phyloP scores from a whole-genome alignment of 2,113 vertebrate species.

The Seriola aureovittata region DNA sequence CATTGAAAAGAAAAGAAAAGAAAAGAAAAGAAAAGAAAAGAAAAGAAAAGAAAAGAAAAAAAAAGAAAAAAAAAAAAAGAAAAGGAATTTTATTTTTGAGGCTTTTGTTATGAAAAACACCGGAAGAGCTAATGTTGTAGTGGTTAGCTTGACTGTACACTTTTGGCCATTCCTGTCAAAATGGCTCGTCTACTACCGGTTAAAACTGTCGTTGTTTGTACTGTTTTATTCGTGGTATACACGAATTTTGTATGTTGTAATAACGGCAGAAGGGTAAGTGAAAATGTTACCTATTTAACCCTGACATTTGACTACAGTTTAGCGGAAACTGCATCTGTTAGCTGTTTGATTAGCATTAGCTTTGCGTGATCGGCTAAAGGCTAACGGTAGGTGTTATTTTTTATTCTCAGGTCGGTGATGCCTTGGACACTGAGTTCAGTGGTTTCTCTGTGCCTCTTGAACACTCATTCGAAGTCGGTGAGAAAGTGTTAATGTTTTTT shows the following conservation, averaged over 20 bases:
- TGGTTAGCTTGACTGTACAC: constrained; percentile 5
- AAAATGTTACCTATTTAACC: fast-evolving
- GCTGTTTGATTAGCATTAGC: constrained; percentile 53
- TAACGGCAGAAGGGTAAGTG: constrained; percentile 80
- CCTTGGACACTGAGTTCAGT: constrained; percentile 84
- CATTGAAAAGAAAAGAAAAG: not conserved
- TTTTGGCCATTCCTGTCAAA: constrained; percentile 30
- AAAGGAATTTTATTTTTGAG: not conserved
- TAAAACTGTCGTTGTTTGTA: constrained; percentile 28
- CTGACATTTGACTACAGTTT: not conserved
- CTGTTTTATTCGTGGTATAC: constrained; percentile 55
- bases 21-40: not conserved
- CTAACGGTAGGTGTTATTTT: constrained; percentile 20
- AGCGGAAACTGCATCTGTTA: constrained; percentile 12
- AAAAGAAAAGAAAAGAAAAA: not conserved
- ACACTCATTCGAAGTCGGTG: constrained; percentile 92
- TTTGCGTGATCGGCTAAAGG: not conserved
- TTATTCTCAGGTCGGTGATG: constrained; percentile 82
- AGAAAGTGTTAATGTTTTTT: constrained; percentile 56
- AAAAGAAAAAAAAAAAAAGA: not conserved
- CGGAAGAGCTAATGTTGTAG: constrained; percentile 33
- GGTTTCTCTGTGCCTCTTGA: constrained; percentile 88
- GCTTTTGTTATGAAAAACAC: constrained; percentile 42
- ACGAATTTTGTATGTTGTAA: constrained; percentile 68
- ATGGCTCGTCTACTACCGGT: constrained; percentile 66